Evolutionary conservation across 2,888 invertebrate genomes (phyloP).

Genomic region (Cephus pygmeus): DNA sequence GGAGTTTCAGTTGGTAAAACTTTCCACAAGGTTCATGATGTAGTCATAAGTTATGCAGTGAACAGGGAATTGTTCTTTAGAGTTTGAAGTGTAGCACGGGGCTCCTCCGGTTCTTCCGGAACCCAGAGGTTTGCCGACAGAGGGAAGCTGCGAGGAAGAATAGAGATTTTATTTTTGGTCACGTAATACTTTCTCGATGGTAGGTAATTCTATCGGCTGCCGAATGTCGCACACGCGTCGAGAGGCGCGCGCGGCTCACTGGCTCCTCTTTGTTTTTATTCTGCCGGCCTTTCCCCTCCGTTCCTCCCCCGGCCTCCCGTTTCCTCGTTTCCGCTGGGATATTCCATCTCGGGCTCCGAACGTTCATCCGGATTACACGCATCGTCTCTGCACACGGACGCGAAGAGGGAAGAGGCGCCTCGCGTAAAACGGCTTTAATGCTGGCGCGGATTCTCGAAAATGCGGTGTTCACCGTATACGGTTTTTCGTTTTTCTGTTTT

Average conservation of each 20-base stretch:
- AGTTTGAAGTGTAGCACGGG: background rate
- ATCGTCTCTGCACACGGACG: conserved; percentile 23
- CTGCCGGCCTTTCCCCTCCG: no score
- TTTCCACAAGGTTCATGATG: conserved; percentile 46
- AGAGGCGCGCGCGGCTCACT: no score
- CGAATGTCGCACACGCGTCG: no score
- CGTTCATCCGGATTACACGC: conserved; percentile 34
- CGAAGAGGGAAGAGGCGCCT: conserved; percentile 25
- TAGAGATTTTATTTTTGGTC: no score
- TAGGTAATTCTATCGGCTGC: no score
- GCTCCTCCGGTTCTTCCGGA: background rate
- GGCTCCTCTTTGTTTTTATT: no score
- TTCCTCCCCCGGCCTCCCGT: background rate
- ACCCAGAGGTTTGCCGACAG: no score
- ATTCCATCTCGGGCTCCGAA: conserved; percentile 24
- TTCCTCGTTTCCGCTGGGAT: conserved; percentile 28
- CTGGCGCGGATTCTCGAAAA: conserved; percentile 4
- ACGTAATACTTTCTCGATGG: no score
- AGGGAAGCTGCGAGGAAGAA: no score
- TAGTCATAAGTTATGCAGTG: conserved; percentile 60
- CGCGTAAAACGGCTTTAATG: conserved; percentile 27
- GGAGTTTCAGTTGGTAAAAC: conserved; percentile 40
- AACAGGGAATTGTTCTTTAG: conserved; percentile 36
- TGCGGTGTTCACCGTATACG: conserved; percentile 23
- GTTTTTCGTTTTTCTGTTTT: no score